Base-by-base conservation (phyloP, 2,113 vertebrate species). In the Periophthalmus modestus region DNA sequence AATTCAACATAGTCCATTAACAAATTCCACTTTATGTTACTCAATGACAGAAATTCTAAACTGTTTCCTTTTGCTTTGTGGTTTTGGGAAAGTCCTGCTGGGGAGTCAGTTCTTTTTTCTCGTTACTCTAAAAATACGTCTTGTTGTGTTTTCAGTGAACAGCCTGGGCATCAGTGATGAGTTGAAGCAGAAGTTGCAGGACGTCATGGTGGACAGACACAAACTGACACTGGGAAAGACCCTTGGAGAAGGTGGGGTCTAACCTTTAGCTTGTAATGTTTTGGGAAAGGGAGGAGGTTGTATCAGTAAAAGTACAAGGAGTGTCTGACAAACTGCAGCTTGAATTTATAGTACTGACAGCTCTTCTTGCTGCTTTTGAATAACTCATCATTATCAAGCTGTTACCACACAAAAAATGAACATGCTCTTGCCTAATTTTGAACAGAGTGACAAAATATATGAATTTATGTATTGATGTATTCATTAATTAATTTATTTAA, bases 161-260 rank as follows among this genome's bases (percentile, higher is more conserved):
- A 94, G 93, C 46, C 89, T 97, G 80, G 96, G 96, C 46, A 96
- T 97, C 89, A 97, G 95, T 0, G 95, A 96, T 4, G 96, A 97
- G 73, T 90, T 97, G 72, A 96, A 96, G 74, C 95, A 96, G 85
- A 97, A 96, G 68, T 91, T 97, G 2, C 94, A 95, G 47, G 96
- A 97, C 0, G 96, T 97, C 66, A 96, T 97, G 96, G 95, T 97
- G 78, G 96, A 97, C 86, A 88, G 95, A 71, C 96, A 97, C 66
- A 96, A 95, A 65, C 92, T 97, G 46, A 96, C 96, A 1, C 89
- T 97, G 85, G 96, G 96, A 62, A 97, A 97, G 89, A 96, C 96
- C 0, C 93, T 97, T 23, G 96, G 96, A 62, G 96, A 97, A 92
- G 96, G 96, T 96, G 72, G 11, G 0, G 23, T 63, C 19, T 61